A percentile compares a stretch with the other conserved stretches of the same genome.
Conservation (phyloP, 1,140 invertebrate genomes). For the Bombus sylvicola region DNA sequence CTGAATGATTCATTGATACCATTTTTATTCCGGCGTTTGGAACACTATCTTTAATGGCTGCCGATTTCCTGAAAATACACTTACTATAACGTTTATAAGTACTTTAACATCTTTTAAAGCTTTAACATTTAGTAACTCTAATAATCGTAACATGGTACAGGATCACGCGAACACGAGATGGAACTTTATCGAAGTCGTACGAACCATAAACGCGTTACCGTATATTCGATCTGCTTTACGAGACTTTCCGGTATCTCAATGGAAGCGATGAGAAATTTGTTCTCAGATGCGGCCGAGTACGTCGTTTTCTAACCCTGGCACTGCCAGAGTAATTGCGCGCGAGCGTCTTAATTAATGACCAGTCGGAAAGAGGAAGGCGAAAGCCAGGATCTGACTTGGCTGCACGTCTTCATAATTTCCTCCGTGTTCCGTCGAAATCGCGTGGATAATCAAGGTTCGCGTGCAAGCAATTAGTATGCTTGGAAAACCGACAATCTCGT, state of each 20-base stretch:
- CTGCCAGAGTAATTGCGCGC: conserved; percentile 32
- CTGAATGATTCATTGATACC: not conserved
- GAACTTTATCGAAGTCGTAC: not conserved
- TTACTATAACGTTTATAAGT: not conserved
- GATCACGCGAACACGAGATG: not conserved
- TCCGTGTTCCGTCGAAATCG: not conserved
- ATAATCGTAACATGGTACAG: conserved; percentile 4
- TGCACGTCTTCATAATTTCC: conserved; percentile 38
- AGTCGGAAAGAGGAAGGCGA: conserved; percentile 6
- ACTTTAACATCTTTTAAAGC: not conserved
- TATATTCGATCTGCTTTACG: conserved; percentile 17
- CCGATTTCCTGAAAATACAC: not conserved
- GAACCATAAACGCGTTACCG: not conserved
- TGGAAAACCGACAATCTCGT: not conserved
- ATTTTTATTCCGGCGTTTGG: not conserved
- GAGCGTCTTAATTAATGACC: conserved; percentile 37
- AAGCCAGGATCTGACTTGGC: conserved; percentile 10
- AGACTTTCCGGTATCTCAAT: not conserved
- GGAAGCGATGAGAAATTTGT: conserved; percentile 15
- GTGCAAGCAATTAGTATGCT: conserved; percentile 17
- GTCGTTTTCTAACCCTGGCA: not conserved
- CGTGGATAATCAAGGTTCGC: conserved; percentile 30
- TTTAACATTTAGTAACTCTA: not conserved
- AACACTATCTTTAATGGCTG: not conserved
- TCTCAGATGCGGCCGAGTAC: not conserved